Percentiles rank a stretch among this genome's conserved stretches.
Conservation (phyloP, 2,888 invertebrate genomes). For the Phragmatobia fuliginosa region DNA sequence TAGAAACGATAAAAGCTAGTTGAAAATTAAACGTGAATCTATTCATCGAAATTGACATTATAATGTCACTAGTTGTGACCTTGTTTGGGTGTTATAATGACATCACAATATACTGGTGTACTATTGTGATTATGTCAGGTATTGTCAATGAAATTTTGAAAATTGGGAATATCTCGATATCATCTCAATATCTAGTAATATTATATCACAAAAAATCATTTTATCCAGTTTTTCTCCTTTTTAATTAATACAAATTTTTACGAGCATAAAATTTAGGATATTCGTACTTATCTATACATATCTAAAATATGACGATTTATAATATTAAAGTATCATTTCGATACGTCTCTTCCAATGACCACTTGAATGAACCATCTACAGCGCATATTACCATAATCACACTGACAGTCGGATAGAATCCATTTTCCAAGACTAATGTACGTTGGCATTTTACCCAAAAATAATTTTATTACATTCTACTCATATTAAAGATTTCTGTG, state of each 20-base stretch:
- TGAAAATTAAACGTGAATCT: too few species aligned
- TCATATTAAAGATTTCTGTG: conserved; percentile 28
- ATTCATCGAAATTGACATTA: too few species aligned
- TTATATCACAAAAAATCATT: background rate
- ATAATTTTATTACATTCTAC: conserved; percentile 8
- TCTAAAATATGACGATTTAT: background rate
- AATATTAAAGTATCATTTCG: background rate
- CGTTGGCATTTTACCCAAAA: conserved; percentile 14
- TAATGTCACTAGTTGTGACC: too few species aligned
- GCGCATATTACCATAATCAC: conserved; percentile 15
- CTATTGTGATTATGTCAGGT: background rate
- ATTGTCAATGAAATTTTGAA: background rate
- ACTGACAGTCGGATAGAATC: conserved; percentile 12
- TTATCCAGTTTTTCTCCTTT: background rate
- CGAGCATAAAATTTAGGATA: background rate
- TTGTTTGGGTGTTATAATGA: too few species aligned
- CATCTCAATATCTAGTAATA: too few species aligned
- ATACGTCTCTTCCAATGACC: conserved; percentile 11
- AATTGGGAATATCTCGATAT: background rate
- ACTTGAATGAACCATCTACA: conserved; percentile 12
- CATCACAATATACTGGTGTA: too few species aligned
- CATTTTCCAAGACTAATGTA: conserved; percentile 10
- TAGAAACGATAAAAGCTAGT: too few species aligned
- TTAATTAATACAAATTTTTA: background rate
- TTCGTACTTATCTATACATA: too few species aligned